Percentiles rank a stretch among this genome's conserved stretches.
phyloP scores from a whole-genome alignment of 2,797 vertebrate genomes.

The Paratrypauchen microcephalus region DNA sequence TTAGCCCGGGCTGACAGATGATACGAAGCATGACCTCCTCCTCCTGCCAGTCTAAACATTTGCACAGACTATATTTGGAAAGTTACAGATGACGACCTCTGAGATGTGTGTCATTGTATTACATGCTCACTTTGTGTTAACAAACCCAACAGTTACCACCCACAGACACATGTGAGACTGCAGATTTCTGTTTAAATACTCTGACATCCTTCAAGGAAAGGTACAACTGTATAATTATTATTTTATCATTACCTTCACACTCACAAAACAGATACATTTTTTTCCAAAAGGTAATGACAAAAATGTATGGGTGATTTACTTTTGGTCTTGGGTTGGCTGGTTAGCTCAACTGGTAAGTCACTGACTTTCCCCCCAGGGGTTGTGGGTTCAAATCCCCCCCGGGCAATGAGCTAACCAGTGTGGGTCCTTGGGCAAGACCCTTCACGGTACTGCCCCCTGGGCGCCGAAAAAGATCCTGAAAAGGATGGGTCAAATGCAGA shows the following conservation, averaged over 20 bases:
- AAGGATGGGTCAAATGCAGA: too few species aligned
- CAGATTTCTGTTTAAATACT: not conserved
- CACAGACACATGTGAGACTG: not conserved
- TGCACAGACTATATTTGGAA: slow-evolving; percentile 55
- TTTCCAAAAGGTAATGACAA: too few species aligned
- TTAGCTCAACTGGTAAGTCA: too few species aligned
- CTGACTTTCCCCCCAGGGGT: too few species aligned
- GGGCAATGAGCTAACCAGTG: too few species aligned
- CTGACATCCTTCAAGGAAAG: not conserved
- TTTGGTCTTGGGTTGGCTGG: not conserved
- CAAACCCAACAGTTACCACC: slow-evolving; percentile 6
- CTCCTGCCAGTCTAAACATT: slow-evolving; percentile 68
- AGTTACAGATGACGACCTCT: slow-evolving; percentile 41
- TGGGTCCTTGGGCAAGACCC: too few species aligned
- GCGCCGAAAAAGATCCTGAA: too few species aligned
- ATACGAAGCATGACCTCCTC: slow-evolving; percentile 54
- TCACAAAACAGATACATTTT: not conserved
- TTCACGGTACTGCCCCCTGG: too few species aligned
- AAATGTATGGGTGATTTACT: not conserved
- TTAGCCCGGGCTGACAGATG: slow-evolving; percentile 76
- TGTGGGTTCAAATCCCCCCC: too few species aligned
- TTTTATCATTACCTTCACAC: not conserved
- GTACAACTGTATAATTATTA: slow-evolving; percentile 1
- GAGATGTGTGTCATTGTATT: slow-evolving; percentile 40
- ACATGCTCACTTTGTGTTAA: slow-evolving; percentile 21